Percentiles rank a stretch among this genome's conserved stretches.
Conservation (phyloP, 1,140 invertebrate species). For the Vanessa tameamea region DNA sequence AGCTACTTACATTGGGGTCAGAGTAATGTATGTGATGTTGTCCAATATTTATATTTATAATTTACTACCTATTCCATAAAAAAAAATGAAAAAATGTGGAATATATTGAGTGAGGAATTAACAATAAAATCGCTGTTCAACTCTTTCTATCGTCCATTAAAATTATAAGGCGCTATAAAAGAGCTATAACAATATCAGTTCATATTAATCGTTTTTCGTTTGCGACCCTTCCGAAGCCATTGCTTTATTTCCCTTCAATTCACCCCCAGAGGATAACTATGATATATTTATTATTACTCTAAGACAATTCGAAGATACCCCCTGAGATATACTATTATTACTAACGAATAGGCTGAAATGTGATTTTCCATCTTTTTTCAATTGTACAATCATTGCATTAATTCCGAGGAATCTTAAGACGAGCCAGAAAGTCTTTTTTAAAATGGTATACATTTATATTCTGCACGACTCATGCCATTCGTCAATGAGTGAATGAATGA, state of each 20-base stretch:
- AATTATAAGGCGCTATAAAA: constrained; percentile 65
- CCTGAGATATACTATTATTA: constrained; percentile 66
- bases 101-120: too few species aligned
- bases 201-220: constrained; percentile 81
- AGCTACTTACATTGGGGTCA: too few species aligned
- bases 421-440: too few species aligned
- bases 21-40: too few species aligned
- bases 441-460: too few species aligned
- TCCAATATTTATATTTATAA: too few species aligned
- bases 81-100: too few species aligned
- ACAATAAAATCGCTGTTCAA: constrained; percentile 35
- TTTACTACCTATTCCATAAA: too few species aligned
- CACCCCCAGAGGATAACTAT: constrained; percentile 71
- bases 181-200: constrained; percentile 76
- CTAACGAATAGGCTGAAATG: constrained; percentile 24
- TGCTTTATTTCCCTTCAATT: constrained; percentile 77
- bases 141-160: constrained; percentile 66
- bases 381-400: not conserved
- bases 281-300: constrained; percentile 78
- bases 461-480: too few species aligned
- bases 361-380: constrained; percentile 9
- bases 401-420: too few species aligned
- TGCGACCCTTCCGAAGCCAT: constrained; percentile 68
- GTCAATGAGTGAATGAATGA: too few species aligned
- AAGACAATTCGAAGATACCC: constrained; percentile 68